These are phyloP conservation scores for Odobenus rosmarus DNA, from an alignment of 2,113 vertebrate species.

Conservation along the genomic window DNA sequence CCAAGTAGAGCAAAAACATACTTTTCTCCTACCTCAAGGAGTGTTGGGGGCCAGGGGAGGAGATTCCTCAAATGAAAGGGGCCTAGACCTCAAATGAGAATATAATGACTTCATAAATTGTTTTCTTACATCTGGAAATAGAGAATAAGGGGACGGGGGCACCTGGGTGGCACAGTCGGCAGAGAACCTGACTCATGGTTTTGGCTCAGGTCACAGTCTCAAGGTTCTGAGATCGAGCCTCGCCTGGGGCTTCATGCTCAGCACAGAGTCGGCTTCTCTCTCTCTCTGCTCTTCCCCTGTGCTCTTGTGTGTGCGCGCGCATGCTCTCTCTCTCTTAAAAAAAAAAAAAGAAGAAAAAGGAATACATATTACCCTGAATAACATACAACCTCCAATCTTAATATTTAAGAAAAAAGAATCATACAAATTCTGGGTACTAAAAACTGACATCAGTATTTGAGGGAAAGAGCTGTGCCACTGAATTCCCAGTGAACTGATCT, in stretches of 20 bases:
- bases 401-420: neutral
- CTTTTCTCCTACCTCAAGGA: neutral
- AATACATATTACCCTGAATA: neutral
- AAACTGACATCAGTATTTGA: neutral
- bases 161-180: neutral
- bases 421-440: neutral
- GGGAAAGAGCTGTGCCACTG: neutral
- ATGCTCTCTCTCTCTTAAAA: neutral
- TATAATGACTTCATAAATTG: neutral
- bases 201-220: neutral
- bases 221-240: neutral
- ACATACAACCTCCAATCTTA: neutral
- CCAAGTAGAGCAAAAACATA: neutral
- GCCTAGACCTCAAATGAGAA: neutral
- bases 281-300: neutral
- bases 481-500: neutral
- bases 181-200: neutral
- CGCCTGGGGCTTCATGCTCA: neutral
- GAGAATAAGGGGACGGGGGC: neutral
- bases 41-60: no score
- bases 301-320: neutral
- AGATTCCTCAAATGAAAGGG: neutral
- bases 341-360: neutral
- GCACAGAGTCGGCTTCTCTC: neutral
- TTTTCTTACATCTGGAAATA: neutral